Percentiles rank a stretch among this genome's conserved stretches.
phyloP scores from a whole-genome alignment of 1,140 invertebrate species.

The Aleiodes sp. region DNA sequence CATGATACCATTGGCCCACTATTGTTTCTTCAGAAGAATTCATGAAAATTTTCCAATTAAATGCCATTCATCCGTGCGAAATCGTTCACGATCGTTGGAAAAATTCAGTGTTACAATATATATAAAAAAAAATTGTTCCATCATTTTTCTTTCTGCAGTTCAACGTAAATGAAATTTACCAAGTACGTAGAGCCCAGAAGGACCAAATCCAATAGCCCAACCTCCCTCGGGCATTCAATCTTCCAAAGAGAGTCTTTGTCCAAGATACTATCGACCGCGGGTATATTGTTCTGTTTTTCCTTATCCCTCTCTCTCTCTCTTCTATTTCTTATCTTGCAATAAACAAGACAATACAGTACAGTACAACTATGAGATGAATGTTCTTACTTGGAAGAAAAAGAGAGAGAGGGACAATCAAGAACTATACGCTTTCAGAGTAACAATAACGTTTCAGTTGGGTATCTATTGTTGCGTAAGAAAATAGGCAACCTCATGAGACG shows the following conservation, averaged over 20 bases:
- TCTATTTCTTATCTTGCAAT: not conserved
- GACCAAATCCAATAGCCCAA: slow-evolving; percentile 12
- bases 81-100: too few species aligned
- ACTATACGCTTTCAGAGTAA: not conserved
- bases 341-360: slow-evolving; percentile 4
- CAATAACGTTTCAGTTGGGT: not conserved
- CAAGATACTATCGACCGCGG: slow-evolving; percentile 7
- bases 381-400: not conserved
- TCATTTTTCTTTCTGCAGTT: not conserved
- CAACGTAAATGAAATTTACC: slow-evolving; percentile 8
- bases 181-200: not conserved
- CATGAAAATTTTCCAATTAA: too few species aligned
- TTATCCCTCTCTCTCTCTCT: not conserved
- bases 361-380: not conserved
- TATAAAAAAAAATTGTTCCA: not conserved
- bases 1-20: too few species aligned
- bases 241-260: not conserved
- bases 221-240: slow-evolving; percentile 11
- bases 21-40: too few species aligned
- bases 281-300: not conserved
- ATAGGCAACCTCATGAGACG: not conserved
- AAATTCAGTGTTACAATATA: not conserved
- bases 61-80: too few species aligned
- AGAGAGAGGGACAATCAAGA: not conserved
- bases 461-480: slow-evolving; percentile 7